Evolutionary conservation across 2,888 invertebrate genomes (phyloP), one percentile per base, ranked within the genome.

Genomic region (Drosophila austrosaltans): DNA sequence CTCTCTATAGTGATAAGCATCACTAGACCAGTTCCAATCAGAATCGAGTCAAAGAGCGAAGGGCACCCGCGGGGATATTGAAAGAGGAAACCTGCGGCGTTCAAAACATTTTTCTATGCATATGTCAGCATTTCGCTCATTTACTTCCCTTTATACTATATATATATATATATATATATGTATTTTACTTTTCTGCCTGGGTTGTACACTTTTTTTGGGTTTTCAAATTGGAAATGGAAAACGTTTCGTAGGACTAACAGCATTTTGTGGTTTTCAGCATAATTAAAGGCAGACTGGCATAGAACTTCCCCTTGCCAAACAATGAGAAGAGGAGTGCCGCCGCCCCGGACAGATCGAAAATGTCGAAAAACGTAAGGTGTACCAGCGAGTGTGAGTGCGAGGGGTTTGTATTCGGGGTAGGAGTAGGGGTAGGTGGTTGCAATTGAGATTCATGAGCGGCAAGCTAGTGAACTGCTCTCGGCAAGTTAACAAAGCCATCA

Each of bases 401-500:
- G 65, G n/a, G 20, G 30, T 32, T 44, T 8, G 16, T 16, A 16
- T 16, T 16, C 4, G 4, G 30, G 30, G 30, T 30, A 5, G 66
- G n/a, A 20, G 30, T 32, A 22, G 10, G 28, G 76, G 36, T 53
- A 59, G 61, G 68, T 69, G 69, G 75, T 74, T 66, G 64, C 44
- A 25, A 62, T 74, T 82, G 74, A 62, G 75, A 83, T 69, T 87
- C 74, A 72, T 69, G 76, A 69, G 76, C 64, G 57, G 63, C 53
- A 60, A 36, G 3, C 42, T 53, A 68, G 68, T 69, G 79, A 81
- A 79, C 71, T 59, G 48, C 48, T 25, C 66, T 59, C 77, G 78
- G 68, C 89, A 82, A 91, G 87, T 92, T 91, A 92, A 92, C 91
- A 90, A 83, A 90, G 90, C 91, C 90, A 92, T 92, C 91, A 91